Base-by-base conservation (phyloP, 2,797 vertebrate species). In the Acrossocheilus wenchowensis region DNA sequence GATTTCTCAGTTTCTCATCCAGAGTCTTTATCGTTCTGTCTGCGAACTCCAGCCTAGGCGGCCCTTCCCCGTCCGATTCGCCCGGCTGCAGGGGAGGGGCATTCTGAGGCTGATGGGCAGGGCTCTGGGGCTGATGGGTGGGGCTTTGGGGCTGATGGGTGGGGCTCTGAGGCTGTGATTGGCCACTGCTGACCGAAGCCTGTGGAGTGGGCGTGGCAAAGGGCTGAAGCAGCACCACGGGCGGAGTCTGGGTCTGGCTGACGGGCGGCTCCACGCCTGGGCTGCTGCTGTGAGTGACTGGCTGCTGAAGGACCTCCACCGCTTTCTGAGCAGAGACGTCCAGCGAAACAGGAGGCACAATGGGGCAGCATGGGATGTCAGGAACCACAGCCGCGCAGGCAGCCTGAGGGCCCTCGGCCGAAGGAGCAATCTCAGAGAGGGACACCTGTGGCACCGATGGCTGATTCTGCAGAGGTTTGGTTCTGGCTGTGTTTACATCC, bases 11-110 rank as follows among this genome's bases (percentile, higher is more conserved):
- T 87, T 99, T 99, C 93, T 99, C 98, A 15, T 99, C 98, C 1
- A 99, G 95, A 41, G 97, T 98, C 93, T 98, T 99, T 80, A 99
- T 99, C 0, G 98, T 98, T 92, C 96, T 97, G 92, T 99, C 98
- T 8, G 97, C 96, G 0, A 99, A 99, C 89, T 97, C 97, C n/a
- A 97, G 95, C 4, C 97, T 94, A 19, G 90, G 92, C 5, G 94
- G 96, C 0, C 97, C 98, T 91, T 99, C 98, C 0, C 96, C 95
- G 0, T 99, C 98, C 0, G 97, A 97, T 91, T 99, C 98, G 0
- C 93, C 9, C 92, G 95, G 17, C 93, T 82, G 93, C 52, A 62
- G 15, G 34, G 17, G 7, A 0, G 3, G 15, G 0, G 92, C 90
- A 0, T 94, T 95, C 74, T 96, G 97, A 9, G 92, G 92, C 64